Percentiles rank a stretch among this genome's conserved stretches.
These are phyloP conservation scores for Zeugodacus cucurbitae DNA, from an alignment of 1,140 invertebrate genomes.

Conservation along the genomic window DNA sequence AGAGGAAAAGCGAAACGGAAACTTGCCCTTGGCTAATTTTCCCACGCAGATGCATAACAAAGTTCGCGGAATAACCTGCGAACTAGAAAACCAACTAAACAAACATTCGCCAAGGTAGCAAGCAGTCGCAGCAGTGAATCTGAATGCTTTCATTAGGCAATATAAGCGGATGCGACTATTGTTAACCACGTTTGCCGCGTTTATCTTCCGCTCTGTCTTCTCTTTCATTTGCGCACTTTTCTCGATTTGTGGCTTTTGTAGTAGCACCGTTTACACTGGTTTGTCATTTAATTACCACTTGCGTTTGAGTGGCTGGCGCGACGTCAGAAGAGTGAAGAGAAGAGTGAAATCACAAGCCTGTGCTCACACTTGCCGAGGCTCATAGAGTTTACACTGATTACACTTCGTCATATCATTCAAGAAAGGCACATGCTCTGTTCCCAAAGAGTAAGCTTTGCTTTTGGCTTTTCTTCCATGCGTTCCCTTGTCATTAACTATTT, in stretches of 20 bases:
- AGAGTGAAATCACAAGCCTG: too few species aligned
- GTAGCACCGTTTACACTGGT: background rate
- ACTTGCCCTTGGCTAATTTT: too few species aligned
- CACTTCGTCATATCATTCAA: background rate
- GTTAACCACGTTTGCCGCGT: background rate
- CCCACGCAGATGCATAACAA: too few species aligned
- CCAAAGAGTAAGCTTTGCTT: background rate
- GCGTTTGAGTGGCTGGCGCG: too few species aligned
- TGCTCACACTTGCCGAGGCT: too few species aligned
- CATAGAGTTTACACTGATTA: too few species aligned
- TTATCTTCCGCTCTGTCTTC: too few species aligned
- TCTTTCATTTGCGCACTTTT: background rate
- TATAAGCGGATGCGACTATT: background rate
- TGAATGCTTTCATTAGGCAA: slow-evolving; percentile 9
- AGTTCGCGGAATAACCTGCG: background rate
- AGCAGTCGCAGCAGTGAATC: too few species aligned
- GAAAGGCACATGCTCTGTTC: background rate
- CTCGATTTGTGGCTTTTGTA: background rate
- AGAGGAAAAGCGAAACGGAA: background rate
- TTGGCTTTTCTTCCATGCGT: background rate
- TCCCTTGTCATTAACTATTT: background rate
- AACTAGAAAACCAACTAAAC: background rate
- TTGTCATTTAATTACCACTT: background rate
- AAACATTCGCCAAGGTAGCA: background rate
- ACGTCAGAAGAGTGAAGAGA: too few species aligned